Evolutionary conservation across 2,888 invertebrate genomes (phyloP), one percentile per base, ranked within the genome.

Genomic region (Polydrusus pterygomalis): DNA sequence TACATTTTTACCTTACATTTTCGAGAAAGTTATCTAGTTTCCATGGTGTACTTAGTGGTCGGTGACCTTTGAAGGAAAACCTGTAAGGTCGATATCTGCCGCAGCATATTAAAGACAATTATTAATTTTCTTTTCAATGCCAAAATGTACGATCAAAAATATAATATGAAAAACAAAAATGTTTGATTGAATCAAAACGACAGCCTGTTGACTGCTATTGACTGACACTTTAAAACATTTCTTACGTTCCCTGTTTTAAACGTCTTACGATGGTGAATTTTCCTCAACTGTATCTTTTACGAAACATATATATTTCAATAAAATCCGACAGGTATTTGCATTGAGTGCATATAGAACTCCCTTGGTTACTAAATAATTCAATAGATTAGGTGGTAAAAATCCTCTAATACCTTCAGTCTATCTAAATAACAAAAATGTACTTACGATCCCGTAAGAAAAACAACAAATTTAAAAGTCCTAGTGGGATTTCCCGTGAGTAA

Each of bases 331-430:
- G 10, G 25, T 54, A 30, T 54, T 54, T 54, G 54, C 54, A n/a
- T 30, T 54, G 54, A 30, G n/a, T 54, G 54, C n/a, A 30, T 51
- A 30, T 51, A 54, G n/a, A 54, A 54, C 30, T 30, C 25, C 18
- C 20, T 51, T 30, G 20, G 54, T 7, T 54, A 30, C 54, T 54
- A 54, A 54, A 54, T 54, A 54, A 54, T 54, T 25, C 54, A 54
- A 25, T n/a, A 54, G 54, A 54, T 54, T 54, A 54, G 54, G 54
- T 30, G 54, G 25, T 54, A 54, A 20, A 30, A 54, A 54, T 54
- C 54, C 51, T 20, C 11, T 30, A 20, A n/a, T 54, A 51, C 17
- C 30, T 7, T 20, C 54, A 25, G 25, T 30, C 13, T n/a, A 54
- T 54, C 11, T 25, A 54, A 54, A 54, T 54, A 54, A 20, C 13